Conservation (phyloP, 1,140 invertebrate species). For the Berghia stephanieae region DNA sequence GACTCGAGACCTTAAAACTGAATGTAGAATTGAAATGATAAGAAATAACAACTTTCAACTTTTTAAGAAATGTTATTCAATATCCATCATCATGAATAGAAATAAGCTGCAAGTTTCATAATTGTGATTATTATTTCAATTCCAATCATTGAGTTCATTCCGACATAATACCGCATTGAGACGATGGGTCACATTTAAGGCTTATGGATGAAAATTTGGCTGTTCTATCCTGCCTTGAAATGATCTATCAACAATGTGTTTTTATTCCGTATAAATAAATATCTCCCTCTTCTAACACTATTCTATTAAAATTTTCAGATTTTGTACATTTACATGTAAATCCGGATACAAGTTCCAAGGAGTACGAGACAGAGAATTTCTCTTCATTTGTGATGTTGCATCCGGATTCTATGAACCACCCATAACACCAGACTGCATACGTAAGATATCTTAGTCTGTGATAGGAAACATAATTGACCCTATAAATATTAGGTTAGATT, state of each 20-base stretch:
- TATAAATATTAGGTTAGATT: not conserved
- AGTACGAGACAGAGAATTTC: not conserved
- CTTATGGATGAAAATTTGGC: not conserved
- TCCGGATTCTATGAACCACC: conserved; percentile 13
- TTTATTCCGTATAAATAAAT: not conserved
- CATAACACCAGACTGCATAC: conserved; percentile 20
- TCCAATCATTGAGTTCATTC: not conserved
- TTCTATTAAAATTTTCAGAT: not conserved
- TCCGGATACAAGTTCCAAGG: conserved; percentile 23
- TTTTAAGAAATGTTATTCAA: no score
- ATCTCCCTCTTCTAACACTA: not conserved
- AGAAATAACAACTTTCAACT: no score
- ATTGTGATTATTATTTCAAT: not conserved
- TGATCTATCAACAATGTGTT: not conserved
- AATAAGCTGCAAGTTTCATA: no score
- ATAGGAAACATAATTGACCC: not conserved
- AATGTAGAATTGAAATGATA: no score
- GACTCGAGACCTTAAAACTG: no score
- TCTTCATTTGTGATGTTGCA: conserved; percentile 25
- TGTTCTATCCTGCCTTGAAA: not conserved
- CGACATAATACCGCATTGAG: no score
- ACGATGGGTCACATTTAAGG: no score
- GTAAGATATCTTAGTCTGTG: not conserved
- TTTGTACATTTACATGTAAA: conserved; percentile 22
- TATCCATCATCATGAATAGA: no score